These are phyloP conservation scores for Synanthedon vespiformis DNA, from an alignment of 2,888 invertebrate species.

Conservation along the genomic window DNA sequence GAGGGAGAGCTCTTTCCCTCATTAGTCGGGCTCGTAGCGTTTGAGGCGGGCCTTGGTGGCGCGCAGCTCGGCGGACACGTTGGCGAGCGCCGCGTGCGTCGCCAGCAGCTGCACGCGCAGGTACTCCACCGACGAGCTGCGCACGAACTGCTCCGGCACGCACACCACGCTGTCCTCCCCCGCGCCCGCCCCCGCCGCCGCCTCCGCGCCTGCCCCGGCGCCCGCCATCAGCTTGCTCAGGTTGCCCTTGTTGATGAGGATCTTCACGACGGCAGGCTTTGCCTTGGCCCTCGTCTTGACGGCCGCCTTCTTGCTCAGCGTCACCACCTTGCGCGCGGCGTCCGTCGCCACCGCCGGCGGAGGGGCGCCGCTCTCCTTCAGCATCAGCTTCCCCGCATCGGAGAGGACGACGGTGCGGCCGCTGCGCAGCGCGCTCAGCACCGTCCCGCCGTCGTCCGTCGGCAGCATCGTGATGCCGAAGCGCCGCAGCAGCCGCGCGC, in stretches of 20 bases:
- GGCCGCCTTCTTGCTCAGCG: background rate
- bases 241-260: slow-evolving; percentile 52
- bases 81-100: slow-evolving; percentile 22
- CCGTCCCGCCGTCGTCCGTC: slow-evolving; percentile 77
- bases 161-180: slow-evolving; percentile 4
- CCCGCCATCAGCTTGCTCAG: slow-evolving; percentile 31
- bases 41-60: slow-evolving; percentile 14
- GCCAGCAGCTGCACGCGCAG: slow-evolving; percentile 28
- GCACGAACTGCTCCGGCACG: slow-evolving; percentile 18
- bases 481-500: slow-evolving; percentile 78
- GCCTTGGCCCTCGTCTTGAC: background rate
- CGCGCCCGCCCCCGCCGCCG: slow-evolving; percentile 4
- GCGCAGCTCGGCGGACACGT: slow-evolving; percentile 15
- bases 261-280: slow-evolving; percentile 52
- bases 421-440: slow-evolving; percentile 85
- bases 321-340: slow-evolving; percentile 8
- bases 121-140: slow-evolving; percentile 10
- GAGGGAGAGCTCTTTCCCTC: no score
- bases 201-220: slow-evolving; percentile 7
- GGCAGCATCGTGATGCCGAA: slow-evolving; percentile 91
- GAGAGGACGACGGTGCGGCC: slow-evolving; percentile 88
- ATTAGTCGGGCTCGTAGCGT: slow-evolving; percentile 12
- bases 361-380: slow-evolving; percentile 65
- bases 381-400: slow-evolving; percentile 81
- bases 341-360: slow-evolving; percentile 23